phyloP scores from a whole-genome alignment of 2,113 vertebrate species.

The Brienomyrus brachyistius region DNA sequence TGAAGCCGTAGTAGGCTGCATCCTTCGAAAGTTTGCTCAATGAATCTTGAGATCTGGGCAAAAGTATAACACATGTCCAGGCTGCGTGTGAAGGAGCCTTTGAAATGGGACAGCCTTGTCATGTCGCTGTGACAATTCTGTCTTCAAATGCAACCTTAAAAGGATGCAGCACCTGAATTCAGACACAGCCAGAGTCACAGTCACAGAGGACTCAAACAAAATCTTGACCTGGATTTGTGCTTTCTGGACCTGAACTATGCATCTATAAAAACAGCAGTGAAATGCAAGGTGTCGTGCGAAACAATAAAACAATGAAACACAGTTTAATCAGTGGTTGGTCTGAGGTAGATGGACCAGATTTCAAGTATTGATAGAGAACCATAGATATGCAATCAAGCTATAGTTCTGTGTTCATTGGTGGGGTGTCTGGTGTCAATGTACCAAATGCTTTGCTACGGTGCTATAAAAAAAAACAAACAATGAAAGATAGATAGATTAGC shows the following conservation, averaged over 20 bases:
- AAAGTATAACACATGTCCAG: neutral
- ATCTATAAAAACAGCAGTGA: neutral
- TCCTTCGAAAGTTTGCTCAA: neutral
- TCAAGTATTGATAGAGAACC: neutral
- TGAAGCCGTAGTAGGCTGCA: neutral
- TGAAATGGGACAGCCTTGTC: neutral
- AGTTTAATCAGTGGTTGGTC: neutral
- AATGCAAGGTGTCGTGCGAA: neutral
- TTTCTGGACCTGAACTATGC: neutral
- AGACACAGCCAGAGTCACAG: neutral
- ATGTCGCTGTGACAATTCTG: neutral
- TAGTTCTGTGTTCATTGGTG: neutral
- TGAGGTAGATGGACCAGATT: neutral
- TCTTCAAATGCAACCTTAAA: neutral
- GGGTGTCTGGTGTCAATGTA: neutral
- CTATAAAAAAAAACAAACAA: neutral
- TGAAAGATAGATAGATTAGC: neutral
- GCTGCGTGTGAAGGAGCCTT: neutral
- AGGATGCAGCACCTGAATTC: neutral
- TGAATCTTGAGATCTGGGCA: neutral
- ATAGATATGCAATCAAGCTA: neutral
- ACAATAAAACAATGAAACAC: neutral
- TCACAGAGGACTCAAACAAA: neutral
- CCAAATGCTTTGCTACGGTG: neutral
- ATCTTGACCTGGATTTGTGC: neutral